Base-by-base conservation (phyloP, 2,113 vertebrate species). In the Gavialis gangeticus region DNA sequence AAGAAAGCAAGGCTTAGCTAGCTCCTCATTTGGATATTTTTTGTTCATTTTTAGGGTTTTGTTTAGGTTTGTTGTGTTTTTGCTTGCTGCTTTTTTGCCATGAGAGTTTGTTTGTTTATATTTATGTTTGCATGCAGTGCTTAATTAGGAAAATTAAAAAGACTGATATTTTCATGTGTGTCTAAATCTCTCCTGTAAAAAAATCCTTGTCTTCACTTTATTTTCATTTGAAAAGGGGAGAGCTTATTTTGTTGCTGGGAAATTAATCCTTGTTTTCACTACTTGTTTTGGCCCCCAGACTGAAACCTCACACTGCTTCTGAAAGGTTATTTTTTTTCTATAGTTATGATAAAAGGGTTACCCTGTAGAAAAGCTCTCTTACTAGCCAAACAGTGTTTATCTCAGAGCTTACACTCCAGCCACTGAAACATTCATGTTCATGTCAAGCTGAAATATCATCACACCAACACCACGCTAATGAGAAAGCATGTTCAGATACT, bases 291-390 rank as follows among this genome's bases (percentile, higher is more conserved):
- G 6, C 11, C 59, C 55, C 30, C 66, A 90, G 78, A 86, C 64
- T 94, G 63, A 79, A 95, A 83, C 37, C 79, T 94, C 95, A 79
- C 84, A 78, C 24, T 62, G 34, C 87, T 96, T 97, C 59, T 88
- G 46, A 95, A 97, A 88, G 88, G 82, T 92, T 97, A 91, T 79
- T 95, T 97, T 96, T 96, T 97, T 93, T 87, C 77, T 94, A 7
- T 85, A 92, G 86, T 91, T 91, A 83, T 63, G 85, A 58, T 73
- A 79, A 95, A 96, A 79, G 86, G 22, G 37, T 84, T 89, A 62
- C 82, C 89, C 59, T 85, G 60, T 83, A 88, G 62, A 7, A 92
- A 16, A 9, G 5, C 71, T 93, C 58, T 24, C 75, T 82, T 88
- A 73, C 60, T 55, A 76, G 67, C 73, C 64, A 88, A 89, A 90